phyloP scores from a whole-genome alignment of 53 echinoderm and acorn worm genomes.

The Henricia sp. region DNA sequence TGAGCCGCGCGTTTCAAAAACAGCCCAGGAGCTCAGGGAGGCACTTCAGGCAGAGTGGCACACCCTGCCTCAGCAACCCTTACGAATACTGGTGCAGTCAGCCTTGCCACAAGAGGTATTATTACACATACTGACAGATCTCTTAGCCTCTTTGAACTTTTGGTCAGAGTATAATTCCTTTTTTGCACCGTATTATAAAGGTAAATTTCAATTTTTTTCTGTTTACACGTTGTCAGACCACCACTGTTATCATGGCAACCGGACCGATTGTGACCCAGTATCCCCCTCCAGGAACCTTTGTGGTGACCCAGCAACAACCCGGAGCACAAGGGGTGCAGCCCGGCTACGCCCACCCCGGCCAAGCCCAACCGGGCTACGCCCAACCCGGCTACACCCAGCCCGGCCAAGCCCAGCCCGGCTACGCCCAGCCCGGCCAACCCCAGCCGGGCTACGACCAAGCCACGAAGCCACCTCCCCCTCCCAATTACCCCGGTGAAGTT shows the following conservation, averaged over 20 bases:
- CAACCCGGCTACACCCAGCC: slow-evolving; percentile 11
- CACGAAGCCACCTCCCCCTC: background rate
- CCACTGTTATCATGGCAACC: slow-evolving; percentile 10
- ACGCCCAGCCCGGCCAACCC: background rate
- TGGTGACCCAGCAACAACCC: background rate
- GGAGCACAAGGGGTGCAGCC: background rate
- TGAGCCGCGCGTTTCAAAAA: too few relatives aligned
- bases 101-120: too few relatives aligned
- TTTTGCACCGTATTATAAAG: background rate
- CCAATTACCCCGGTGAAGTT: background rate
- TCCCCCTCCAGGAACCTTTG: slow-evolving; percentile 15
- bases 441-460: background rate
- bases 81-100: too few relatives aligned
- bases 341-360: background rate
- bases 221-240: background rate
- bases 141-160: too few relatives aligned
- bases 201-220: background rate
- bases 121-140: too few relatives aligned
- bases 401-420: background rate
- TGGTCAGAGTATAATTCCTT: too few relatives aligned
- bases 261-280: background rate
- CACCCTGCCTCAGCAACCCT: too few relatives aligned
- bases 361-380: background rate
- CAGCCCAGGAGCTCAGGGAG: too few relatives aligned
- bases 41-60: too few relatives aligned